Evolutionary conservation across 2,113 vertebrate species (phyloP).

Genomic region (Gavia stellata): DNA sequence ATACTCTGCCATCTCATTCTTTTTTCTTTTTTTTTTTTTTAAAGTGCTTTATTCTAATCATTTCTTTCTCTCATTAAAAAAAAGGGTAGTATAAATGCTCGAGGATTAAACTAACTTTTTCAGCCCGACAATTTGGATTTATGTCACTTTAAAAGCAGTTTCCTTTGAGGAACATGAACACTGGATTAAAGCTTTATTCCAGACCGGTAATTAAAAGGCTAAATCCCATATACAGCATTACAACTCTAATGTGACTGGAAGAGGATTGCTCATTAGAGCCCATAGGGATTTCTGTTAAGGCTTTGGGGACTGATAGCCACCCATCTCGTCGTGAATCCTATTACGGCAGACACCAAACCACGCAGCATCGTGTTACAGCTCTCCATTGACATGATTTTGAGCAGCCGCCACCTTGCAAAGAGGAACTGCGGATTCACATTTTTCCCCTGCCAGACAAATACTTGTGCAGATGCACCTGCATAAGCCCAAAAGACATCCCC

Average conservation of each 20-base stretch:
- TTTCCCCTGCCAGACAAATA: not conserved
- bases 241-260: constrained; percentile 42
- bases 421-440: not conserved
- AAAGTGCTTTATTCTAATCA: not conserved
- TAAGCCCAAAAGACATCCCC: not conserved
- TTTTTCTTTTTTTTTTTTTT: not conserved
- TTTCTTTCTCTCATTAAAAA: not conserved
- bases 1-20: not conserved
- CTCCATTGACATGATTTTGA: constrained; percentile 10
- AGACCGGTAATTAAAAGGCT: constrained; percentile 67
- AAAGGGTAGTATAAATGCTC: not conserved
- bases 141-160: constrained; percentile 31
- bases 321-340: constrained; percentile 23
- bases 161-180: constrained; percentile 24
- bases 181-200: constrained; percentile 48
- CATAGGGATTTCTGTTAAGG: constrained; percentile 6
- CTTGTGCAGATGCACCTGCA: not conserved
- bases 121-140: constrained; percentile 26
- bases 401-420: not conserved
- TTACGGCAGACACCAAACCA: not conserved
- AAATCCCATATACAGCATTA: constrained; percentile 57
- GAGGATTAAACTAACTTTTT: constrained; percentile 14
- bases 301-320: constrained; percentile 39
- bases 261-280: constrained; percentile 55
- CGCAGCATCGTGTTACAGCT: not conserved